These are phyloP conservation scores for Chanos chanos DNA, from an alignment of 2,797 vertebrate genomes.

Conservation along the genomic window DNA sequence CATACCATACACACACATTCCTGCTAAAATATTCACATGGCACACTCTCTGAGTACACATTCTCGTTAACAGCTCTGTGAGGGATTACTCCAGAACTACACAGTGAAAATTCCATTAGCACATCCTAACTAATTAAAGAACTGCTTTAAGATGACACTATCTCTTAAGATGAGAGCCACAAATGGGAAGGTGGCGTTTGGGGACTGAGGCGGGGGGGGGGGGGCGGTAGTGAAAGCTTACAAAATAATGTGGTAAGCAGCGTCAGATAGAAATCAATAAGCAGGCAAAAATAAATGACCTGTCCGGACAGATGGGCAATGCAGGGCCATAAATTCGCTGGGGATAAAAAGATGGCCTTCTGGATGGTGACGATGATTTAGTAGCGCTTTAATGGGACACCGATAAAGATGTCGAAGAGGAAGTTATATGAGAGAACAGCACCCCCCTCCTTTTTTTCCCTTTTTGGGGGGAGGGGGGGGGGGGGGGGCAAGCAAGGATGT, in stretches of 20 bases:
- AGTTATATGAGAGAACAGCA: conserved; percentile 7
- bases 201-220: neutral
- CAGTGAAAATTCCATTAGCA: too few species aligned
- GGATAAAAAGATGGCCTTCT: conserved; percentile 34
- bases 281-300: conserved; percentile 35
- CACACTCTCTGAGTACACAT: too few species aligned
- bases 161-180: too few species aligned
- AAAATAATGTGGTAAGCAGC: conserved; percentile 33
- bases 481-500: neutral
- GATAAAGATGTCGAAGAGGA: conserved; percentile 33
- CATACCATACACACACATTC: neutral
- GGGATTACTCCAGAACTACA: too few species aligned
- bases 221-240: neutral
- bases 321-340: conserved; percentile 19
- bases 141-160: too few species aligned
- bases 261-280: conserved; percentile 47
- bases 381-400: conserved; percentile 34
- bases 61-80: too few species aligned
- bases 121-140: too few species aligned
- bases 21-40: too few species aligned
- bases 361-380: conserved; percentile 50
- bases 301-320: conserved; percentile 22
- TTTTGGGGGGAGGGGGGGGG: neutral
- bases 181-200: too few species aligned
- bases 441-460: neutral